Percentiles rank a stretch among this genome's conserved stretches.
Evolutionary conservation across 1,140 invertebrate genomes (phyloP).

Genomic region (Thaumetopoea pityocampa): DNA sequence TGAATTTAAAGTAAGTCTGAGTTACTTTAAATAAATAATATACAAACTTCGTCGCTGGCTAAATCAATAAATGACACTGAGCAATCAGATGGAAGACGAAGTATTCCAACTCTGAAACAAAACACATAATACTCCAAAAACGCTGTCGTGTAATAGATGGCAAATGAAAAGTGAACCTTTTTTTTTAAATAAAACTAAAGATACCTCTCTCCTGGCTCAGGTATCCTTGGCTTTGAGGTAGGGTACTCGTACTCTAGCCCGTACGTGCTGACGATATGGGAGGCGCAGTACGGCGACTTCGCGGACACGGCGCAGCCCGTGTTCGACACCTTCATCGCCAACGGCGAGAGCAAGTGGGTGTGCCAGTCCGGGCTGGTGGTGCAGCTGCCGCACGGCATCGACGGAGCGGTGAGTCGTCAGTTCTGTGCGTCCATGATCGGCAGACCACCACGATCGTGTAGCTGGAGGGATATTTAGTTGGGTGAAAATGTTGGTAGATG

Average conservation of each 20-base stretch:
- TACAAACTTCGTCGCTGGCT: too few species aligned
- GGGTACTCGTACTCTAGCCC: slow-evolving; percentile 92
- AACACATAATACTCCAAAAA: too few species aligned
- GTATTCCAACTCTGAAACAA: too few species aligned
- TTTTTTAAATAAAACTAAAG: not conserved
- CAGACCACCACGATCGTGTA: too few species aligned
- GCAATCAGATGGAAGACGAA: too few species aligned
- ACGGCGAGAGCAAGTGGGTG: slow-evolving; percentile 90
- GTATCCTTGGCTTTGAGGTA: slow-evolving; percentile 84
- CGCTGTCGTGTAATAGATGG: too few species aligned
- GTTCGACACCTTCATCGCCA: slow-evolving; percentile 89
- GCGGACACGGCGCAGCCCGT: slow-evolving; percentile 90
- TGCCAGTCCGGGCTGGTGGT: slow-evolving; percentile 88
- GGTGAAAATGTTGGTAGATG: too few species aligned
- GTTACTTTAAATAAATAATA: too few species aligned
- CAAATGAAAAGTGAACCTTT: too few species aligned
- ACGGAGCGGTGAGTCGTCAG: slow-evolving; percentile 81
- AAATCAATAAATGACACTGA: too few species aligned
- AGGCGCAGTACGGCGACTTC: slow-evolving; percentile 95
- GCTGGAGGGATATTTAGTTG: too few species aligned
- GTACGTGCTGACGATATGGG: slow-evolving; percentile 89
- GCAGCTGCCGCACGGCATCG: slow-evolving; percentile 92
- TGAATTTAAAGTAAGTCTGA: too few species aligned
- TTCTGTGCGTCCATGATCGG: not conserved
- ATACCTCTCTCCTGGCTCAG: slow-evolving; percentile 20